Conservation (phyloP, 2,113 vertebrate genomes). For the Brachirus orientalis region DNA sequence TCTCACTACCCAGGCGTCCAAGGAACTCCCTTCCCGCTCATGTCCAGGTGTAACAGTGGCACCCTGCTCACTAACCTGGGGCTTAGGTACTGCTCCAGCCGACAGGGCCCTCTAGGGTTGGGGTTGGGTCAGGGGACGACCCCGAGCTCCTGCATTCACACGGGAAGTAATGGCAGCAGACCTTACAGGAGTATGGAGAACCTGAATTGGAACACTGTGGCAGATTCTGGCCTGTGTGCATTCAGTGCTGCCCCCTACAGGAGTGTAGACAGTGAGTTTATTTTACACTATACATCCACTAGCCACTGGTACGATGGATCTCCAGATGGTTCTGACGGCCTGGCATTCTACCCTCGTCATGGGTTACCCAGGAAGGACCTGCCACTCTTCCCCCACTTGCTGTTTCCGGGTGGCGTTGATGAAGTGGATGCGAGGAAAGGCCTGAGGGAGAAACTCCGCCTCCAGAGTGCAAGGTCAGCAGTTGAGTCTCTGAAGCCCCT, state of each 20-base stretch:
- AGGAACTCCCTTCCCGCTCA: conserved; percentile 80
- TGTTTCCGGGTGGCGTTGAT: conserved; percentile 79
- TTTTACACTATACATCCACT: conserved; percentile 81
- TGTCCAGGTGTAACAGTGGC: conserved; percentile 85
- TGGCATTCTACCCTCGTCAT: conserved; percentile 73
- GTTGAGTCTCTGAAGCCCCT: conserved; percentile 79
- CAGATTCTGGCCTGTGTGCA: conserved; percentile 73
- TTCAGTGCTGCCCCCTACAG: conserved; percentile 75
- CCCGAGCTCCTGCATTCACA: conserved; percentile 35
- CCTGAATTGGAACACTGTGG: conserved; percentile 82
- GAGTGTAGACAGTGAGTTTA: conserved; percentile 84
- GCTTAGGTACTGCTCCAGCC: conserved; percentile 81
- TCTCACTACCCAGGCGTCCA: conserved; percentile 64
- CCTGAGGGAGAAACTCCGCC: conserved; percentile 86
- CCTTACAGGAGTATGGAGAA: conserved; percentile 91
- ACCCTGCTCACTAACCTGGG: conserved; percentile 83
- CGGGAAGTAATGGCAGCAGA: conserved; percentile 58
- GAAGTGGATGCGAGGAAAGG: conserved; percentile 84
- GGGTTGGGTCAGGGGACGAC: conserved; percentile 42
- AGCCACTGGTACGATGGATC: conserved; percentile 81
- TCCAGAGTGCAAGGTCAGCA: conserved; percentile 82
- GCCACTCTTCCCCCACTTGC: conserved; percentile 83
- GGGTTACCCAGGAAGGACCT: conserved; percentile 74
- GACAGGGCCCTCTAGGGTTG: conserved; percentile 63
- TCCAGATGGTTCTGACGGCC: conserved; percentile 72